Percentiles rank a stretch among this genome's conserved stretches.
phyloP scores from a whole-genome alignment of 2,888 invertebrate species.

The Pachliopta kotzebuea region DNA sequence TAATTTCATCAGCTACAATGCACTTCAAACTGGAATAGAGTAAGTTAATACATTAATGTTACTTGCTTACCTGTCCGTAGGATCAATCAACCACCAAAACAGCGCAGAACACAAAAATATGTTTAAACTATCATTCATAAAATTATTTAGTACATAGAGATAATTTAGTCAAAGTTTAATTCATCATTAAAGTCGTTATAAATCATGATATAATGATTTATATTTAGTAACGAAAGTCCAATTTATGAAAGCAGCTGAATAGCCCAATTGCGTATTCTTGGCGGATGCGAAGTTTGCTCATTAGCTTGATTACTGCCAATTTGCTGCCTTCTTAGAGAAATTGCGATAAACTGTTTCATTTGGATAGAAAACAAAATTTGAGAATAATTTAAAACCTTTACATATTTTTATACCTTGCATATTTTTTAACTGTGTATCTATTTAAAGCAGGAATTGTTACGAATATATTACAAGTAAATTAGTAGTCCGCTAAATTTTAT shows the following conservation, averaged over 20 bases:
- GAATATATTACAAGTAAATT: no score
- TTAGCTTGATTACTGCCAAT: slow-evolving; percentile 29
- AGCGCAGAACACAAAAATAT: no score
- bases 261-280: slow-evolving; percentile 29
- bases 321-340: slow-evolving; percentile 27
- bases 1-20: no score
- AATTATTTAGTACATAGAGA: neutral
- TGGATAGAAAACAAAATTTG: slow-evolving; percentile 19
- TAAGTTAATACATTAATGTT: no score
- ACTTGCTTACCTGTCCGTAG: no score
- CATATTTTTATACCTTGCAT: neutral
- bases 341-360: slow-evolving; percentile 27
- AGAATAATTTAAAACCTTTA: neutral
- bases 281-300: slow-evolving; percentile 30
- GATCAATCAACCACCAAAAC: no score
- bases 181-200: slow-evolving; percentile 5
- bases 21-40: no score
- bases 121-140: neutral
- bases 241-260: slow-evolving; percentile 23
- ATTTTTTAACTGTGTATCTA: neutral
- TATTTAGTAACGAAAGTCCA: slow-evolving; percentile 20
- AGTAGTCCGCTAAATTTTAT: neutral
- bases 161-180: neutral
- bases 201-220: slow-evolving; percentile 11
- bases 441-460: neutral